phyloP scores from a whole-genome alignment of 2,113 vertebrate species.

The Zosterops japonicus region DNA sequence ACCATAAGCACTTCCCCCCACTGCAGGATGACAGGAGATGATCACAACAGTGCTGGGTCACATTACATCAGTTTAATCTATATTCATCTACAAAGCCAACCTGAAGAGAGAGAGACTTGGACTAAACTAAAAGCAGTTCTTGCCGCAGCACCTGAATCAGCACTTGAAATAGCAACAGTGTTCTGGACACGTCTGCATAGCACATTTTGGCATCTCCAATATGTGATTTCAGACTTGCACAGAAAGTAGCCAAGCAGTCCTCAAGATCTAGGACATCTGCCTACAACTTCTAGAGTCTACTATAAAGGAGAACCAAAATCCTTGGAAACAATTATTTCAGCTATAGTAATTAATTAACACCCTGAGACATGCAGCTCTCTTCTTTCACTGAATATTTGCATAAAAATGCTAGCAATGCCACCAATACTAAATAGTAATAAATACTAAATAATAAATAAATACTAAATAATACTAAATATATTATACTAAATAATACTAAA shows the following conservation, averaged over 20 bases:
- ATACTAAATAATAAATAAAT: too few species aligned
- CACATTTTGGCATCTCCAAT: neutral
- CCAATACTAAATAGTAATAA: neutral
- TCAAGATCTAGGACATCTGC: neutral
- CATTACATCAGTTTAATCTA: neutral
- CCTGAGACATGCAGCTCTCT: neutral
- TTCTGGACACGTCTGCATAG: neutral
- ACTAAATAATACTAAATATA: neutral
- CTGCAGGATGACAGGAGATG: neutral
- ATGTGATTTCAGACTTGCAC: neutral
- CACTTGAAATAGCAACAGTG: neutral
- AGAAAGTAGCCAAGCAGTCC: neutral
- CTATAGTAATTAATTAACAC: neutral
- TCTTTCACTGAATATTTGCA: neutral
- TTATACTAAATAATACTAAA: neutral
- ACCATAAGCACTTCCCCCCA: neutral
- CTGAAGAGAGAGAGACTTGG: neutral
- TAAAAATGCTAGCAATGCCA: neutral
- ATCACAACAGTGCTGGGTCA: neutral
- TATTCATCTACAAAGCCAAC: neutral
- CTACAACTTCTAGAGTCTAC: neutral
- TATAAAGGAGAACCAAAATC: neutral
- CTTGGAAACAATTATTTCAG: neutral
- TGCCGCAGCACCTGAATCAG: neutral
- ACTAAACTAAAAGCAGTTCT: neutral